Percentiles rank a stretch among this genome's conserved stretches.
Conservation (phyloP, 2,797 vertebrate species). For the Hirundo rustica region DNA sequence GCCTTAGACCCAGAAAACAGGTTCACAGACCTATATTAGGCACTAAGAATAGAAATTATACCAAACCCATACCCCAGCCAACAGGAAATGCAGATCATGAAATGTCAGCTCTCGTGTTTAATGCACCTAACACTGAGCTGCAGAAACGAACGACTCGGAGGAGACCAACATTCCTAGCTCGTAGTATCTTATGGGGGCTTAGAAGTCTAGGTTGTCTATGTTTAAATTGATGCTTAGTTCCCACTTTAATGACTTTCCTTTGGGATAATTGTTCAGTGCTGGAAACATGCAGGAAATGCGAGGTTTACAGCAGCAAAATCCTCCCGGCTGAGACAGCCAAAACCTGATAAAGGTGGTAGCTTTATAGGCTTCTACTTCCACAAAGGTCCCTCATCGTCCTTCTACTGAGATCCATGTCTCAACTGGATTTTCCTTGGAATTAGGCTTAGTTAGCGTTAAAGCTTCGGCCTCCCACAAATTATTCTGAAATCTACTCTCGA, state of each 20-base stretch:
- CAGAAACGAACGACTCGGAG: neutral
- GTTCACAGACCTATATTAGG: conserved; percentile 21
- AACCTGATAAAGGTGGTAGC: neutral
- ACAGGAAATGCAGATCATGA: neutral
- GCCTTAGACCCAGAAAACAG: conserved; percentile 6
- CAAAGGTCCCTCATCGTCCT: neutral
- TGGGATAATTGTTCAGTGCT: neutral
- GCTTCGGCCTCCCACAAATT: neutral
- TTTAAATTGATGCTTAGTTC: neutral
- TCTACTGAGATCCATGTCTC: neutral
- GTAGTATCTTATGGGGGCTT: neutral
- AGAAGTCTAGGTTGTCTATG: neutral
- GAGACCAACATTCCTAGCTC: neutral
- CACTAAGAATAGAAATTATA: conserved; percentile 25
- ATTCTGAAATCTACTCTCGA: neutral
- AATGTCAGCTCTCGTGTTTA: neutral
- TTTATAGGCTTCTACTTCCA: neutral
- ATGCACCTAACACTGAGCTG: neutral
- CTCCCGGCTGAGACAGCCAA: neutral
- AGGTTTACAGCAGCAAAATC: neutral
- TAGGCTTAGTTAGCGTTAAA: neutral
- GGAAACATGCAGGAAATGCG: neutral
- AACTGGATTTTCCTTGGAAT: neutral
- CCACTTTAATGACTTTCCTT: neutral
- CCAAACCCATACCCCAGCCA: neutral